phyloP scores from a whole-genome alignment of 2,113 vertebrate genomes.

The Oreochromis aureus region DNA sequence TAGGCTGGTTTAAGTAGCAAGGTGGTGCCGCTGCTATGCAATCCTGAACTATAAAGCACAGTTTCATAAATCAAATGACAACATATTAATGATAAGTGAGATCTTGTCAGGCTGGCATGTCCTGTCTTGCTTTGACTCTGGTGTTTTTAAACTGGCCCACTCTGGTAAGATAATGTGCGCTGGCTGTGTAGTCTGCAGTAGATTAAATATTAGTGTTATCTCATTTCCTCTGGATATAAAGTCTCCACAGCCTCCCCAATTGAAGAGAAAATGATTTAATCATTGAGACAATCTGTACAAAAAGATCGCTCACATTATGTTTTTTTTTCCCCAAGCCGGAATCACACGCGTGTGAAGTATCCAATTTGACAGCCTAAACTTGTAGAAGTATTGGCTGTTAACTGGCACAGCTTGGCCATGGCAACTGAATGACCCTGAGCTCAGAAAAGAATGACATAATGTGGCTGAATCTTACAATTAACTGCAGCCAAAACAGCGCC shows the following conservation, averaged over 20 bases:
- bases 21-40: neutral
- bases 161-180: conserved; percentile 33
- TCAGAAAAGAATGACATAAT: neutral
- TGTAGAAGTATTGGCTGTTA: conserved; percentile 4
- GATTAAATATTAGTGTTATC: conserved; percentile 68
- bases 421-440: neutral
- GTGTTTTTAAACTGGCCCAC: conserved; percentile 26
- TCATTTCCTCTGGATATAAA: conserved; percentile 55
- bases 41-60: neutral
- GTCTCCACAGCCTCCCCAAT: conserved; percentile 30
- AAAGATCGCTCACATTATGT: neutral
- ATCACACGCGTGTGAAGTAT: neutral
- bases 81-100: neutral
- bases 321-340: neutral
- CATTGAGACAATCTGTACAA: conserved; percentile 37
- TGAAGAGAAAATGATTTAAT: conserved; percentile 49
- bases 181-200: conserved; percentile 38
- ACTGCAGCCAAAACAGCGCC: neutral
- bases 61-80: neutral
- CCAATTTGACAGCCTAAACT: conserved; percentile 5
- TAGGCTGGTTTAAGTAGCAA: neutral
- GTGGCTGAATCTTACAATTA: neutral
- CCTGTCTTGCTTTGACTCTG: conserved; percentile 20
- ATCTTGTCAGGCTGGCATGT: conserved; percentile 19
- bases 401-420: conserved; percentile 4